Conservation (phyloP, 2,113 vertebrate species). For the Melospiza melodia region DNA sequence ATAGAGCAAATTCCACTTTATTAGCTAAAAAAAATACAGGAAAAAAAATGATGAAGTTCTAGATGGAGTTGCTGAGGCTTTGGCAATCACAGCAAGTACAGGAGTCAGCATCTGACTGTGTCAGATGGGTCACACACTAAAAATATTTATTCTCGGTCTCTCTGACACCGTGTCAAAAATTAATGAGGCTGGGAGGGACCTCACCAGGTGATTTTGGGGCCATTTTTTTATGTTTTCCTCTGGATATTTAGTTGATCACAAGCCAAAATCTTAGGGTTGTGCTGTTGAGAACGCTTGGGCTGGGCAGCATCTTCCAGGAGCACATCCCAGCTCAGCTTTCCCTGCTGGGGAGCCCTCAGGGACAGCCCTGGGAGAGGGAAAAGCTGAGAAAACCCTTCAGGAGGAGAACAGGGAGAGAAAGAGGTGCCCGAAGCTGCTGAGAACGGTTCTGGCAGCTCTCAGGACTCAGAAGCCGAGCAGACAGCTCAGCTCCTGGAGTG, state of each 20-base stretch:
- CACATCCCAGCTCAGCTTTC: neutral
- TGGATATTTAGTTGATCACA: neutral
- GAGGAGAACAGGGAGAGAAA: neutral
- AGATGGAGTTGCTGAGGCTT: neutral
- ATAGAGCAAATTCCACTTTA: neutral
- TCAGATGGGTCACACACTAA: no score
- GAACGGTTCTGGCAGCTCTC: neutral
- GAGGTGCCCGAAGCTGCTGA: neutral
- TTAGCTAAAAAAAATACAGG: neutral
- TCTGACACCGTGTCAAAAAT: neutral
- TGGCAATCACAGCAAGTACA: neutral
- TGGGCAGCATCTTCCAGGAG: neutral
- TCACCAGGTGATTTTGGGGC: neutral
- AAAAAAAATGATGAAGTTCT: neutral
- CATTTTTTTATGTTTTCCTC: neutral
- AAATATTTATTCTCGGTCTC: neutral
- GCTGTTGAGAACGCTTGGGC: neutral
- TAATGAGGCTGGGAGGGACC: neutral
- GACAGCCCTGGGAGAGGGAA: neutral
- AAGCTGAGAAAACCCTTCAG: neutral
- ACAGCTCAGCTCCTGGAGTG: neutral
- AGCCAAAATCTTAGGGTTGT: neutral
- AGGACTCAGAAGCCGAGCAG: neutral
- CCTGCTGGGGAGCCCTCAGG: neutral
- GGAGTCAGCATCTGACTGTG: neutral